Evolutionary conservation across 2,888 invertebrate genomes (phyloP), one percentile per base, ranked within the genome.

Genomic region (Fragum fragum): DNA sequence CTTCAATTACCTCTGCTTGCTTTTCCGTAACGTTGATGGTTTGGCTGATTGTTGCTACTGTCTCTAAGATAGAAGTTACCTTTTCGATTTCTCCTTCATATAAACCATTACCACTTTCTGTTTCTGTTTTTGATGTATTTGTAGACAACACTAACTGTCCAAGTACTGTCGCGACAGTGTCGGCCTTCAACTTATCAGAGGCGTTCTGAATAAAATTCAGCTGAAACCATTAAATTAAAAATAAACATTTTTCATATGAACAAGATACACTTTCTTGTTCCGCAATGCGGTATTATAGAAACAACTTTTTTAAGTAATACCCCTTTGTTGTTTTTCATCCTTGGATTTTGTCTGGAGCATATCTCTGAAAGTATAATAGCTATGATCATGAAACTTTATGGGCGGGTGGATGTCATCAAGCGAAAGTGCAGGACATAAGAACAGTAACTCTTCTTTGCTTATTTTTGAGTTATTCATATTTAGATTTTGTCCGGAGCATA

Each of bases 61-160:
- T 74, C 21, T 71, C 74, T 1, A 79, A 66, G 16, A 79, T 74
- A 47, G 73, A 61, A 29, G 79, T 79, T 0, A 79, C 74, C 55
- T 74, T 79, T 42, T 74, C 70, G 16, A 79, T 52, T 28, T 74
- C 79, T 3, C 79, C 79, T 53, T 74, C 36, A 70, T 39, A 47
- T 28, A 74, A 42, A 18, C 47, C n/a, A n/a, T 23, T 29, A 18
- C n/a, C 39, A 11, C 6, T 23, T 1, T 29, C n/a, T 16, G 63
- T n/a, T n/a, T 29, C 18, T 14, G 63, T 23, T 3, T 29, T 32
- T 9, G 66, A 42, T 42, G 39, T 23, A 5, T 21, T 66, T 21
- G 66, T 66, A 23, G 66, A 42, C 11, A 0, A 23, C n/a, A 18
- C 18, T 23, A 66, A 26, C 9, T 36, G 39, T 14, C 16, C 23